phyloP scores from a whole-genome alignment of 35 echinoderm and acorn worm species.

The Apostichopus japonicus region DNA sequence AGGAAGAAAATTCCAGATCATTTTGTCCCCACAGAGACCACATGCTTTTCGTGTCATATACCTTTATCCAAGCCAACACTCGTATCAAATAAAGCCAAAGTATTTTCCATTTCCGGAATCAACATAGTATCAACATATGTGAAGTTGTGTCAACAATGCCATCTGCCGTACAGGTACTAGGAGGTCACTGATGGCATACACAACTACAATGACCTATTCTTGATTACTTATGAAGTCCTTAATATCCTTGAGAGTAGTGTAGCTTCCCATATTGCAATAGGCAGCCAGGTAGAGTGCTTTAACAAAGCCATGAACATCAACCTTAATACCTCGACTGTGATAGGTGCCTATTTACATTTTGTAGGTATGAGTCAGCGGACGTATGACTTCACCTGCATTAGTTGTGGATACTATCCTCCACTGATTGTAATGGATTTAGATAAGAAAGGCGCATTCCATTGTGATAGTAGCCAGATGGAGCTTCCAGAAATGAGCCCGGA shows the following conservation, averaged over 20 bases:
- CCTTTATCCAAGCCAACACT: too few species aligned
- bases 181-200: not conserved
- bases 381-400: slow-evolving; percentile 34
- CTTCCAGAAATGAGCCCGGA: slow-evolving; percentile 8
- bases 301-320: too few species aligned
- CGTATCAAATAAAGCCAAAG: too few species aligned
- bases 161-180: too few species aligned
- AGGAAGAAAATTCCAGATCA: too few species aligned
- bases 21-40: too few species aligned
- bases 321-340: not conserved
- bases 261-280: not conserved
- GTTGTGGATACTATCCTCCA: too few species aligned
- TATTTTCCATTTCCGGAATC: too few species aligned
- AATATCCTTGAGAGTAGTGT: not conserved
- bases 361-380: not conserved
- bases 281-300: not conserved
- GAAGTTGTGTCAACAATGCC: too few species aligned
- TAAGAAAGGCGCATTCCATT: slow-evolving; percentile 2
- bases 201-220: not conserved
- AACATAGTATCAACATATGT: too few species aligned
- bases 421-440: too few species aligned
- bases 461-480: not conserved
- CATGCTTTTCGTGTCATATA: too few species aligned
- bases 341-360: slow-evolving; percentile 43
- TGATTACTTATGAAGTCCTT: not conserved